These are phyloP conservation scores for Habrosyne pyritoides DNA, from an alignment of 2,888 invertebrate genomes.

Conservation along the genomic window DNA sequence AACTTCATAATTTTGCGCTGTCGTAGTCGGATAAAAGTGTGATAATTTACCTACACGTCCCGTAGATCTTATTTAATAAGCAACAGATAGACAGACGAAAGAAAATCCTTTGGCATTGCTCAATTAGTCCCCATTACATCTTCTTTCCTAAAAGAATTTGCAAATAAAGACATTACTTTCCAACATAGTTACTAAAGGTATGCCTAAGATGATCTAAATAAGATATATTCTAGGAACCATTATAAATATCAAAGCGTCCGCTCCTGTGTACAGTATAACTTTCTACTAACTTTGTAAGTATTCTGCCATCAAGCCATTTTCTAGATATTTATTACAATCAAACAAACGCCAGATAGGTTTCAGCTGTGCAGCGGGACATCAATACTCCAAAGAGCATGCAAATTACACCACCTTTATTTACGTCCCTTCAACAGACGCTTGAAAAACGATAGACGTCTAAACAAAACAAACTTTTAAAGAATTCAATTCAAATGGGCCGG, in stretches of 20 bases:
- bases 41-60: no score
- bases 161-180: no score
- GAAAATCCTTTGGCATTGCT: no score
- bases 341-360: neutral
- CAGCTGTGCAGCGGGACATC: neutral
- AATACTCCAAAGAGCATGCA: constrained; percentile 4
- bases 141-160: no score
- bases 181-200: no score
- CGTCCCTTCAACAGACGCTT: constrained; percentile 34
- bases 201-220: no score
- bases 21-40: no score
- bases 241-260: neutral
- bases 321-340: neutral
- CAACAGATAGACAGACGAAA: no score
- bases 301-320: neutral
- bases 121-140: no score
- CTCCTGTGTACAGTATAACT: neutral
- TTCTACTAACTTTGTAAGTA: neutral
- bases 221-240: neutral
- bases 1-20: no score
- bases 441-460: constrained; percentile 59
- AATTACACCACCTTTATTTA: constrained; percentile 7
- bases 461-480: constrained; percentile 52
- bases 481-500: constrained; percentile 75
- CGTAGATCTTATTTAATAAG: no score